phyloP scores from a whole-genome alignment of 2,797 vertebrate genomes.

The Syngnathus rostellatus region DNA sequence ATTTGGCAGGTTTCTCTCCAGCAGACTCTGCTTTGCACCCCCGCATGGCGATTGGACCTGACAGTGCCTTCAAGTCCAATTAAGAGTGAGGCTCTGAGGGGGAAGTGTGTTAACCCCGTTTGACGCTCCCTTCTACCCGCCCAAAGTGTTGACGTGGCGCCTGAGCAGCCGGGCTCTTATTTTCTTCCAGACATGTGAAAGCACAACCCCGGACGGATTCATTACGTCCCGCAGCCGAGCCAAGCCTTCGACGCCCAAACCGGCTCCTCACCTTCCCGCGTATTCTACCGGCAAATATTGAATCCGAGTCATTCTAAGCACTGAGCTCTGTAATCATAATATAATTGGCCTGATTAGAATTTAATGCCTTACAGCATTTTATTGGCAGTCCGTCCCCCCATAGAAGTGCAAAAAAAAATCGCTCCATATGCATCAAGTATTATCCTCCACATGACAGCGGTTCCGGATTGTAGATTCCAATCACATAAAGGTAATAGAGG shows the following conservation, averaged over 20 bases:
- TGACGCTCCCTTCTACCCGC: conserved; percentile 42
- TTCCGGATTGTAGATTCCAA: conserved; percentile 38
- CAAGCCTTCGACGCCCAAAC: conserved; percentile 25
- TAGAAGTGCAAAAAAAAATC: conserved; percentile 10
- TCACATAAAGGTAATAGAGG: conserved; percentile 53
- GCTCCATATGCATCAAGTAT: conserved; percentile 16
- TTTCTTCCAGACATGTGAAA: conserved; percentile 44
- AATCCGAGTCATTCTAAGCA: background rate
- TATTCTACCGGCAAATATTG: background rate
- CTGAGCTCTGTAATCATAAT: conserved; percentile 3
- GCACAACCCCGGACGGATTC: conserved; percentile 44
- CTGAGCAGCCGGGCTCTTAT: conserved; percentile 36
- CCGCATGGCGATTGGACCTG: conserved; percentile 61
- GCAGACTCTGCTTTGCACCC: conserved; percentile 53
- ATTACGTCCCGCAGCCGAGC: conserved; percentile 35
- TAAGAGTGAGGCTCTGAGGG: conserved; percentile 58
- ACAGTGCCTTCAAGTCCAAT: conserved; percentile 72
- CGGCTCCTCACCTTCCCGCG: conserved; percentile 18
- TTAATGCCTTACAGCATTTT: conserved; percentile 4
- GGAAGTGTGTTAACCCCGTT: conserved; percentile 56
- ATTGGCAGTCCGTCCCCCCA: conserved; percentile 10
- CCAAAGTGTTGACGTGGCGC: conserved; percentile 55
- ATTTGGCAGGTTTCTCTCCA: conserved; percentile 63
- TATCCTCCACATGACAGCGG: conserved; percentile 18
- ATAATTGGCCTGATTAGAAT: conserved; percentile 15